Conservation (phyloP, 2,113 vertebrate species). For the Mirza zaza region DNA sequence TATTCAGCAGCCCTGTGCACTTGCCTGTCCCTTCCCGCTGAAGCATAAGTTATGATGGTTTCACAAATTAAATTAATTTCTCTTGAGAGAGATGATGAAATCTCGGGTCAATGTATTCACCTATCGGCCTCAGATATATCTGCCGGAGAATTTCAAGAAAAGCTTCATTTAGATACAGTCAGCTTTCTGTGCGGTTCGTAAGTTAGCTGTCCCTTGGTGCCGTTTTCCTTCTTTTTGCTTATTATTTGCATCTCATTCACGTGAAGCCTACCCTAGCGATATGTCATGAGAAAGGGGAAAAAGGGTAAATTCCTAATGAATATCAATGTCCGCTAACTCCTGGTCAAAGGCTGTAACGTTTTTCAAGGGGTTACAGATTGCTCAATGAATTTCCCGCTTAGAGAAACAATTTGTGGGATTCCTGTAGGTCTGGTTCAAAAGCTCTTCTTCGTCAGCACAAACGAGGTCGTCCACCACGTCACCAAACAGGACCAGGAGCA, state of each 20-base stretch:
- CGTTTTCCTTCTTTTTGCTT: not conserved
- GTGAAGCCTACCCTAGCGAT: not conserved
- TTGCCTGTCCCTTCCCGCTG: not conserved
- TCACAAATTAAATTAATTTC: not conserved
- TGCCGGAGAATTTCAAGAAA: not conserved
- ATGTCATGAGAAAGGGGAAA: not conserved
- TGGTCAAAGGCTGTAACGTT: not conserved
- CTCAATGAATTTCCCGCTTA: not conserved
- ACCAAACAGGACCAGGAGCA: not conserved
- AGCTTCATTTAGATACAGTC: not conserved
- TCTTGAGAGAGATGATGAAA: not conserved
- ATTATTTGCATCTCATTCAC: not conserved
- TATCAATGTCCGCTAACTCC: not conserved
- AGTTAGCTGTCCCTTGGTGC: not conserved
- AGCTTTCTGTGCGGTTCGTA: fast-evolving
- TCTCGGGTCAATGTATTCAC: not conserved
- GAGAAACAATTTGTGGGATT: not conserved
- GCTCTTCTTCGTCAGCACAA: not conserved
- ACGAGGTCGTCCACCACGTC: fast-evolving
- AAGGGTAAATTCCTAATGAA: not conserved
- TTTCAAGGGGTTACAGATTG: not conserved
- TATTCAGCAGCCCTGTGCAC: not conserved
- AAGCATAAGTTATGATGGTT: not conserved
- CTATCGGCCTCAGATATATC: not conserved
- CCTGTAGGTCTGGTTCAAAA: not conserved